Conservation (phyloP, 2,888 invertebrate species). For the Nemurella pictetii region DNA sequence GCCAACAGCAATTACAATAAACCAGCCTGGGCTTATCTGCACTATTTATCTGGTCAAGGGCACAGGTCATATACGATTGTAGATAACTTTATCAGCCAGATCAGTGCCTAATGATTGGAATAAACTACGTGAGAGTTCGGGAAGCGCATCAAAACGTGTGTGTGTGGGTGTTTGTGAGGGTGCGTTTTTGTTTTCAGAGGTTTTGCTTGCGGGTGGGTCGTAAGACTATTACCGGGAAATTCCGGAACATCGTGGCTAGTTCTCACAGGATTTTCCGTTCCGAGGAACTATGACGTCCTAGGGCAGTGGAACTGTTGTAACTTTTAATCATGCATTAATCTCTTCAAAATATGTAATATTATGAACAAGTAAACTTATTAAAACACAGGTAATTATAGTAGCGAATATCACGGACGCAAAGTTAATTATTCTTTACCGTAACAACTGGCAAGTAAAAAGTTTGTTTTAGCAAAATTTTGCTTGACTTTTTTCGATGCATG, state of each 20-base stretch:
- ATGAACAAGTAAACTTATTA: not conserved
- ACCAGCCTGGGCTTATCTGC: not conserved
- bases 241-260: not conserved
- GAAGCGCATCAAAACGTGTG: not conserved
- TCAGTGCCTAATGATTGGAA: not conserved
- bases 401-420: not conserved
- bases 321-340: not conserved
- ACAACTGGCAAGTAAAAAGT: not conserved
- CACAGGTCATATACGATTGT: not conserved
- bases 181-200: not conserved
- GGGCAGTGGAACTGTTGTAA: not conserved
- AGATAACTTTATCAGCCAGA: not conserved
- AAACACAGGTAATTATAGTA: not conserved
- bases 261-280: not conserved
- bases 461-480: not conserved
- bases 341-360: not conserved
- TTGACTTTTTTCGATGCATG: not conserved
- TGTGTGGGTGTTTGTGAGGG: no score
- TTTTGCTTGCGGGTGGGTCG: not conserved
- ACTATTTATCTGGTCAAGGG: not conserved
- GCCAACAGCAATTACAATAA: slow-evolving; percentile 8
- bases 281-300: not conserved
- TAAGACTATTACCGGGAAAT: not conserved
- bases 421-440: not conserved
- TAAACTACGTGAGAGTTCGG: not conserved